A percentile compares a stretch with the other conserved stretches of the same genome.
Conservation (phyloP, 2,797 vertebrate genomes). For the Sebastes melanostomus region DNA sequence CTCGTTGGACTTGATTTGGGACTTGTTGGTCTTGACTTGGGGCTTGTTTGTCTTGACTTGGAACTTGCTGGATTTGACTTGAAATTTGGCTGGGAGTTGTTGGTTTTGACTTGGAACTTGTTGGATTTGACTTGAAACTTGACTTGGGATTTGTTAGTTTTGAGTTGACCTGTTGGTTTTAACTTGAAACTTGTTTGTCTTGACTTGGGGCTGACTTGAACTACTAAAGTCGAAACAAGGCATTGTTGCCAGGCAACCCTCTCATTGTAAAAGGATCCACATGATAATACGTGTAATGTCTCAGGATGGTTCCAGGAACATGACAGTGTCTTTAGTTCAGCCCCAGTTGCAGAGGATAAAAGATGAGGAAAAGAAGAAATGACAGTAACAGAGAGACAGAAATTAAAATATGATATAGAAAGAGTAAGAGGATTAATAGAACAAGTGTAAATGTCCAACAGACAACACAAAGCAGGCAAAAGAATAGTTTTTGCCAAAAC, state of each 20-base stretch:
- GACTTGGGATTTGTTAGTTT: background rate
- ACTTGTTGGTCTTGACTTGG: too few species aligned
- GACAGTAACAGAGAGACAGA: background rate
- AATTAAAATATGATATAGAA: background rate
- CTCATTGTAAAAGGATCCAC: background rate
- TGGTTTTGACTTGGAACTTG: too few species aligned
- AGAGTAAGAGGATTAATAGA: too few species aligned
- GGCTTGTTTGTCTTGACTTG: too few species aligned
- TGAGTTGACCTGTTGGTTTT: background rate
- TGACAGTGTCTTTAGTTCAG: background rate
- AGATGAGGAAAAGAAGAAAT: background rate
- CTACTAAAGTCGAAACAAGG: background rate
- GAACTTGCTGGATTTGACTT: too few species aligned
- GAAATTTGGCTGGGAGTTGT: too few species aligned
- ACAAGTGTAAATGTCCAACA: background rate
- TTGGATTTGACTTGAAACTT: too few species aligned
- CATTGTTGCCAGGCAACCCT: background rate
- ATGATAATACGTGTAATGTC: background rate
- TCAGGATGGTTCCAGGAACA: background rate
- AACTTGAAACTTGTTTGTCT: background rate
- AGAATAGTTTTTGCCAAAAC: background rate
- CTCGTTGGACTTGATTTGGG: too few species aligned
- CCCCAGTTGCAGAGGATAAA: background rate
- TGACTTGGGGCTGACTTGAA: background rate
- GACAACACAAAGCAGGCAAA: background rate